These are phyloP conservation scores for Oostethus manadensis DNA, from an alignment of 2,113 vertebrate genomes.

Conservation along the genomic window DNA sequence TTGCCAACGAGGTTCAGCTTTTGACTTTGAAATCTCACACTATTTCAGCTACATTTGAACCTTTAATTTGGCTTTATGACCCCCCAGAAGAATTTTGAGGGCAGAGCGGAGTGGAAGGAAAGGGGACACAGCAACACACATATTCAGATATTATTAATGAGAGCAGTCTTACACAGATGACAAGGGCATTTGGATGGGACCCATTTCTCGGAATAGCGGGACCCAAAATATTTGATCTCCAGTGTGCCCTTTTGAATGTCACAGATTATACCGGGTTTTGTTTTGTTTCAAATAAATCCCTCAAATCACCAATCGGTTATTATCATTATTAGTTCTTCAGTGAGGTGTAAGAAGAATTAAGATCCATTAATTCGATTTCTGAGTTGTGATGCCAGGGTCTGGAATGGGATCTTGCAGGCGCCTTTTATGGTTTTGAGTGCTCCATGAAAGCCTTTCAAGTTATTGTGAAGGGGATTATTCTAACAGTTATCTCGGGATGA, in stretches of 20 bases:
- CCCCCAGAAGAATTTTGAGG: constrained; percentile 44
- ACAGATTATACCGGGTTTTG: background rate
- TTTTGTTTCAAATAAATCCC: background rate
- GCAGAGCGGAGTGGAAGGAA: constrained; percentile 37
- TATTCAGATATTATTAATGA: constrained; percentile 53
- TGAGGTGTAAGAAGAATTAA: too few species aligned
- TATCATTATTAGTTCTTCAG: too few species aligned
- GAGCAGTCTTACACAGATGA: constrained; percentile 50
- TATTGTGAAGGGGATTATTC: background rate
- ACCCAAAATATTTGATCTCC: constrained; percentile 52
- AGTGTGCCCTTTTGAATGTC: constrained; percentile 25
- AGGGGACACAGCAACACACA: constrained; percentile 59
- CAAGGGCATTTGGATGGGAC: constrained; percentile 52
- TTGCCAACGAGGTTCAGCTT: background rate
- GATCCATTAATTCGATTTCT: too few species aligned
- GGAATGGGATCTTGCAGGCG: too few species aligned
- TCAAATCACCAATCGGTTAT: too few species aligned
- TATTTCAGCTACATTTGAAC: constrained; percentile 18
- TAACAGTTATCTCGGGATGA: background rate
- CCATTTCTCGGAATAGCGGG: constrained; percentile 62
- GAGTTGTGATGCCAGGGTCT: too few species aligned
- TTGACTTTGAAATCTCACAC: background rate
- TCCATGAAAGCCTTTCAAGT: background rate
- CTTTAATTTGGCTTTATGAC: constrained; percentile 30
- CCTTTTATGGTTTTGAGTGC: too few species aligned